These are phyloP conservation scores for Mormyrops attenuatus DNA, from an alignment of 2,797 vertebrate genomes.

Conservation along the genomic window DNA sequence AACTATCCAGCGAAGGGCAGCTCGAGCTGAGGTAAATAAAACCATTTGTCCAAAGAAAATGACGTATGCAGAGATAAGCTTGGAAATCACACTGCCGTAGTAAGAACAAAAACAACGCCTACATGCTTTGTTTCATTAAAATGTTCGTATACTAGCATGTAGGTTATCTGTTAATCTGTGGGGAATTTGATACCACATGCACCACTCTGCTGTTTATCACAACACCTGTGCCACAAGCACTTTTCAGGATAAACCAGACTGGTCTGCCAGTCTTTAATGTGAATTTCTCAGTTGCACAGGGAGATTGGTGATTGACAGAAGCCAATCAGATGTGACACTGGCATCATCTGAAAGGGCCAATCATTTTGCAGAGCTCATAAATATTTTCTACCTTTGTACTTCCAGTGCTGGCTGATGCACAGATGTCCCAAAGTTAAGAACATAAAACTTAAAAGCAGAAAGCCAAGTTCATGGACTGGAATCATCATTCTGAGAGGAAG, in stretches of 20 bases:
- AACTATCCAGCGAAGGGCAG: not conserved
- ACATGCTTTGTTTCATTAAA: not conserved
- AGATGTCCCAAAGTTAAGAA: not conserved
- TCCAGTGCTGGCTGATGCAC: not conserved
- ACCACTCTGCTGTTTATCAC: not conserved
- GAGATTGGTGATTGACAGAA: not conserved
- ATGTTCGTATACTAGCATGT: not conserved
- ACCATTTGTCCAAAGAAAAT: not conserved
- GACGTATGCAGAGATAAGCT: not conserved
- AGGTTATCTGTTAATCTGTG: not conserved
- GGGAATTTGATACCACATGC: not conserved
- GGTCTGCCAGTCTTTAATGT: not conserved
- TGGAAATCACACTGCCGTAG: not conserved
- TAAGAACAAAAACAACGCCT: not conserved
- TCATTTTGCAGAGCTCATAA: not conserved
- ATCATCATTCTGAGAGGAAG: not conserved
- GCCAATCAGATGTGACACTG: not conserved
- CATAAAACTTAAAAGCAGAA: not conserved
- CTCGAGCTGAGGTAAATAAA: not conserved
- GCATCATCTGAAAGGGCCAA: not conserved
- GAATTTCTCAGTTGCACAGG: not conserved
- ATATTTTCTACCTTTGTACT: not conserved
- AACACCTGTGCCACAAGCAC: not conserved
- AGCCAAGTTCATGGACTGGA: not conserved
- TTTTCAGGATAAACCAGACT: not conserved